Conservation (phyloP, 2,797 vertebrate genomes). For the Acanthurus leucopareius region DNA sequence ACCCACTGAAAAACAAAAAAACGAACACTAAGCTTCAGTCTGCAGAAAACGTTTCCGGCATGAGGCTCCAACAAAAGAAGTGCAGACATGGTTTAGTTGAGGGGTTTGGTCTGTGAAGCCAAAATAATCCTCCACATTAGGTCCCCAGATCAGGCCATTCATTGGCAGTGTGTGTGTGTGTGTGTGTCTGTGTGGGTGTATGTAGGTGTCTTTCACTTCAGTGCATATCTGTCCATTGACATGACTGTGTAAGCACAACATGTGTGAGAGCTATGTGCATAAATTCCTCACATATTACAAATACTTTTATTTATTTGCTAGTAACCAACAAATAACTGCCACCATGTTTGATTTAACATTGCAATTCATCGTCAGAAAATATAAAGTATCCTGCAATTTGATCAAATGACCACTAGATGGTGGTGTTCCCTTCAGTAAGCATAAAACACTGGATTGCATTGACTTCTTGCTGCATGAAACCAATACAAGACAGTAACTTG, state of each 20-base stretch:
- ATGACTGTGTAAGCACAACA: background rate
- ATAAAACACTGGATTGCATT: background rate
- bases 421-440: conserved; percentile 44
- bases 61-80: conserved; percentile 69
- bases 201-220: background rate
- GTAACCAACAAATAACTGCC: background rate
- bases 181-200: background rate
- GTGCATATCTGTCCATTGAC: background rate
- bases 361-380: background rate
- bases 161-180: background rate
- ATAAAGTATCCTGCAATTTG: conserved; percentile 27
- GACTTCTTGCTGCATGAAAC: background rate
- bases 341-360: conserved; percentile 9
- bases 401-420: conserved; percentile 64
- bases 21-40: conserved; percentile 43
- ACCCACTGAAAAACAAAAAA: conserved; percentile 40
- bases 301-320: background rate
- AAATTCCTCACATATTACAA: background rate
- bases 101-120: conserved; percentile 59
- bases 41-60: conserved; percentile 52
- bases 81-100: conserved; percentile 64
- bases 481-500: background rate
- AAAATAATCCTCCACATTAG: conserved; percentile 66
- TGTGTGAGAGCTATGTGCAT: background rate
- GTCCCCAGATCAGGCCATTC: conserved; percentile 40